phyloP scores from a whole-genome alignment of 2,113 vertebrate species.

The Hyperoodon ampullatus region DNA sequence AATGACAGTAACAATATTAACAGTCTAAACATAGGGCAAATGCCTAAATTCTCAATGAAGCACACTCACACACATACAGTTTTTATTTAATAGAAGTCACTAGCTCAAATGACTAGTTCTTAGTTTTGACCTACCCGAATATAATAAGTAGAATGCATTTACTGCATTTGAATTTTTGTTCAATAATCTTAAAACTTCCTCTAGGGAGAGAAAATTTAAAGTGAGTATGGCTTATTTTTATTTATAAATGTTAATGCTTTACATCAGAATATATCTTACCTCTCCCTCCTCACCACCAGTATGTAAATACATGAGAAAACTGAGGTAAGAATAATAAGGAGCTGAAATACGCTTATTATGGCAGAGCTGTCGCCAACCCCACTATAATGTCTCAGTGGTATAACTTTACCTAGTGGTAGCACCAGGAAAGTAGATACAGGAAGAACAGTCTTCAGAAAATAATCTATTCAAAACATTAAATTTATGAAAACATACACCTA shows the following conservation, averaged over 20 bases:
- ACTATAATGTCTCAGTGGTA: not conserved
- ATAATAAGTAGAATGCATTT: not conserved
- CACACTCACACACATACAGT: not conserved
- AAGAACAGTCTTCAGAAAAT: conserved; percentile 23
- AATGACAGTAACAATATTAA: not conserved
- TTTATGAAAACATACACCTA: not conserved
- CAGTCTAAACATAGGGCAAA: not conserved
- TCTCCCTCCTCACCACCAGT: not conserved
- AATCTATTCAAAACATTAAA: conserved; percentile 18
- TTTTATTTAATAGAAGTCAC: not conserved
- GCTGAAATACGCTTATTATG: not conserved
- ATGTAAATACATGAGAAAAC: not conserved
- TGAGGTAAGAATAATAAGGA: not conserved
- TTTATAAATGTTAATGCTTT: conserved; percentile 19
- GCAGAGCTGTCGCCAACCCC: not conserved
- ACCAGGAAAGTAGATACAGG: not conserved
- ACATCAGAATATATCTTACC: not conserved
- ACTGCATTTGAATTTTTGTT: not conserved
- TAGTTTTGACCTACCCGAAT: not conserved
- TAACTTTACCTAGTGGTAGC: not conserved
- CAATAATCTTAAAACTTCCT: conserved; percentile 19
- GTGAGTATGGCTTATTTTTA: conserved; percentile 27
- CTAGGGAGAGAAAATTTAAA: not conserved
- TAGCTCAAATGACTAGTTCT: not conserved
- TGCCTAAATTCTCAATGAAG: not conserved